A percentile compares a stretch with the other conserved stretches of the same genome.
phyloP scores from a whole-genome alignment of 64 coral and sea anemone species.

The Montipora foliosa region DNA sequence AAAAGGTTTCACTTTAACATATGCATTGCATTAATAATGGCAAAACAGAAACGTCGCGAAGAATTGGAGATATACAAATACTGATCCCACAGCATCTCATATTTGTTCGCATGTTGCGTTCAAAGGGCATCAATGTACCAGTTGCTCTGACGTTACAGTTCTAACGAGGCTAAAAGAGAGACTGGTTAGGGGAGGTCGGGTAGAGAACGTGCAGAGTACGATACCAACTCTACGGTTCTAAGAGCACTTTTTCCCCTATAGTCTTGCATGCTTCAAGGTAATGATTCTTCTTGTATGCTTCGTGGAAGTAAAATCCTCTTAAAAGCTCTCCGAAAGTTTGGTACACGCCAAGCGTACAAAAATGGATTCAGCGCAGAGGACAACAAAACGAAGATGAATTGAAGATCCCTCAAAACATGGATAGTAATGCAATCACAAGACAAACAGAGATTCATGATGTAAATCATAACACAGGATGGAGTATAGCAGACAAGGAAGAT shows the following conservation, averaged over 20 bases:
- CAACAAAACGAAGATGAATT: constrained; percentile 80
- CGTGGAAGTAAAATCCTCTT: background rate
- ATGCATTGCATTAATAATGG: background rate
- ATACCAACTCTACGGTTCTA: too few relatives aligned
- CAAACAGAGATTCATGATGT: constrained; percentile 75
- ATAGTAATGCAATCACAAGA: constrained; percentile 65
- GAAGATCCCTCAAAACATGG: constrained; percentile 77
- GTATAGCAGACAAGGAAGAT: constrained; percentile 63
- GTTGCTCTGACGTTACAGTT: too few relatives aligned
- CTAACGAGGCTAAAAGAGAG: too few relatives aligned
- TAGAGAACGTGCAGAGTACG: too few relatives aligned
- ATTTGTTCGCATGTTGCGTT: too few relatives aligned
- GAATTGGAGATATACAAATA: too few relatives aligned
- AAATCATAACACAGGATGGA: constrained; percentile 75
- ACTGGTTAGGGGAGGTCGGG: too few relatives aligned
- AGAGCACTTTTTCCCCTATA: too few relatives aligned
- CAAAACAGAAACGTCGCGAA: background rate
- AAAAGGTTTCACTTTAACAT: too few relatives aligned
- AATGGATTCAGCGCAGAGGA: constrained; percentile 77
- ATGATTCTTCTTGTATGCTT: background rate
- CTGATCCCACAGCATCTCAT: too few relatives aligned
- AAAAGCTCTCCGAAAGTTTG: constrained; percentile 77
- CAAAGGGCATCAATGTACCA: too few relatives aligned
- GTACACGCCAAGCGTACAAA: constrained; percentile 73
- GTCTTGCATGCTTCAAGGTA: background rate